Conservation (phyloP, 1,140 invertebrate genomes). For the Ceratosolen fusciceps region DNA sequence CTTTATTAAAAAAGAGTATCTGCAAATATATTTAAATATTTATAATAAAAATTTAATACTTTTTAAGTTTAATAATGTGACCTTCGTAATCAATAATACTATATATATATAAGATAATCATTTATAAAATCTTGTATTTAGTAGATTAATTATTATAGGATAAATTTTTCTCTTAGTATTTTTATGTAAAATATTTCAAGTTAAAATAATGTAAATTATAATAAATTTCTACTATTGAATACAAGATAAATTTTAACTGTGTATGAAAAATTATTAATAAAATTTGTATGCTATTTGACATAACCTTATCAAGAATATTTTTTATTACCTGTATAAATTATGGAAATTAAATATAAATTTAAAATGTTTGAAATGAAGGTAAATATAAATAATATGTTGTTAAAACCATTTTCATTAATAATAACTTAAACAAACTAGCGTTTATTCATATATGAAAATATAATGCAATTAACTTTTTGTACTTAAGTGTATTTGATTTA, state of each 20-base stretch:
- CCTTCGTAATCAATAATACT: neutral
- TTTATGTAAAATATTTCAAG: conserved; percentile 9
- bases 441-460: too few species aligned
- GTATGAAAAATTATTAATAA: conserved; percentile 31
- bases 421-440: too few species aligned
- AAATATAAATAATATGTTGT: too few species aligned
- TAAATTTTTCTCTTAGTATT: neutral
- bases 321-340: conserved; percentile 15
- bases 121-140: neutral
- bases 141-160: neutral
- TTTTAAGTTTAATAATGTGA: neutral
- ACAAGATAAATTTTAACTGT: conserved; percentile 36
- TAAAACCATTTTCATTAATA: too few species aligned
- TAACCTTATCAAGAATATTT: neutral
- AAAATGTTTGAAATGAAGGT: neutral
- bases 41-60: conserved; percentile 2
- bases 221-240: conserved; percentile 12
- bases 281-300: conserved; percentile 16
- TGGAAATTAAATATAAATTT: neutral
- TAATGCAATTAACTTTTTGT: too few species aligned
- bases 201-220: neutral
- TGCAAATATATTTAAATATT: neutral
- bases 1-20: neutral
- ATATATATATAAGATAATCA: neutral
- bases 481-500: too few species aligned